Percentiles rank a stretch among this genome's conserved stretches.
Evolutionary conservation across 2,113 vertebrate genomes (phyloP).

Genomic region (Percina caprodes): DNA sequence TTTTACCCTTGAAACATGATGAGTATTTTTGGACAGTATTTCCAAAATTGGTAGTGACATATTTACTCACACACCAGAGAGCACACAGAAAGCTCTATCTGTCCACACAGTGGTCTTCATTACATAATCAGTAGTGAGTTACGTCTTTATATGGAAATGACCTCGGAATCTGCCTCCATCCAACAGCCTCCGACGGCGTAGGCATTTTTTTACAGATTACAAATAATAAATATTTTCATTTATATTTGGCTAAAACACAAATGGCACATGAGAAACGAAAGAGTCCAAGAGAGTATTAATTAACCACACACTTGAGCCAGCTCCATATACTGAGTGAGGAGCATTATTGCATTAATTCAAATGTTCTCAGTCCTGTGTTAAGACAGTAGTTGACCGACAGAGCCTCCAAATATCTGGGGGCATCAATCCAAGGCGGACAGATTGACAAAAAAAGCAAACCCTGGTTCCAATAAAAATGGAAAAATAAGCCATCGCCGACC

Average conservation of each 20-base stretch:
- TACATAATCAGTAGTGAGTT: not conserved
- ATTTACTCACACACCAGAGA: not conserved
- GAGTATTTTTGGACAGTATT: not conserved
- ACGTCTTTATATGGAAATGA: not conserved
- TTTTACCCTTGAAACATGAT: slow-evolving; percentile 27
- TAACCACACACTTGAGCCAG: not conserved
- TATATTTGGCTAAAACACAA: not conserved
- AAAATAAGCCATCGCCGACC: not conserved
- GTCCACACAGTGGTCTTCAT: not conserved
- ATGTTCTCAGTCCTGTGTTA: not conserved
- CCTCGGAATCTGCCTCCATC: not conserved
- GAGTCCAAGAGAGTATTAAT: not conserved
- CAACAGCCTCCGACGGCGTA: not conserved
- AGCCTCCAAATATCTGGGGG: slow-evolving; percentile 7
- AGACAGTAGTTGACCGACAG: not conserved
- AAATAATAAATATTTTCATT: not conserved
- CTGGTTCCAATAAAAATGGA: not conserved
- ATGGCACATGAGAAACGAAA: not conserved
- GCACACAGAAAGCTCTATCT: not conserved
- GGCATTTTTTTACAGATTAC: not conserved
- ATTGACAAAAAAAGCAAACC: slow-evolving; percentile 5
- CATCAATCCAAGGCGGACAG: not conserved
- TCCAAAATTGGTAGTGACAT: not conserved
- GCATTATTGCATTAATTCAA: not conserved
- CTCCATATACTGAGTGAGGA: not conserved